Conservation (phyloP, 2,888 invertebrate species). For the Aporophyla nigra region DNA sequence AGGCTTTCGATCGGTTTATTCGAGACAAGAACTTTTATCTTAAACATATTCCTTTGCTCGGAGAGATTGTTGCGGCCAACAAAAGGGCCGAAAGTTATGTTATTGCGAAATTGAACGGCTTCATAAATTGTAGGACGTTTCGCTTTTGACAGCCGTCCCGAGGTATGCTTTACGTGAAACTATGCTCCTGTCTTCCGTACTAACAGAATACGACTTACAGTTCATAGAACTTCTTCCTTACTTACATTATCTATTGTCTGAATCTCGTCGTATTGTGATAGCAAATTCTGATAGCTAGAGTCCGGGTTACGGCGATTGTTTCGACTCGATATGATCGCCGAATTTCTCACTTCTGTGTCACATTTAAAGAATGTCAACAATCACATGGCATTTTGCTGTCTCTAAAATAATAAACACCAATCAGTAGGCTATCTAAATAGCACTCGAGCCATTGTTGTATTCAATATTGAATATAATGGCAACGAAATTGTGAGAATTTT, state of each 20-base stretch:
- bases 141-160: slow-evolving; percentile 75
- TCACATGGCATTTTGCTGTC: slow-evolving; percentile 43
- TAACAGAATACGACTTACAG: slow-evolving; percentile 34
- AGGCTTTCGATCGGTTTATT: slow-evolving; percentile 57
- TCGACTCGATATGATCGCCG: slow-evolving; percentile 51
- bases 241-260: slow-evolving; percentile 47
- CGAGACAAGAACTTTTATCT: slow-evolving; percentile 61
- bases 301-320: slow-evolving; percentile 47
- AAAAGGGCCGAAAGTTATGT: slow-evolving; percentile 82
- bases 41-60: slow-evolving; percentile 63
- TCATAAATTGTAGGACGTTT: slow-evolving; percentile 80
- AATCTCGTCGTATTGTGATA: slow-evolving; percentile 44
- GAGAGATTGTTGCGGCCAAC: slow-evolving; percentile 66
- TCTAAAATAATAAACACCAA: slow-evolving; percentile 37
- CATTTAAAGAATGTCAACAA: slow-evolving; percentile 49
- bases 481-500: slow-evolving; percentile 62
- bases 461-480: slow-evolving; percentile 32
- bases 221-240: slow-evolving; percentile 48
- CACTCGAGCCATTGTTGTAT: slow-evolving; percentile 40
- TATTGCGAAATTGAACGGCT: slow-evolving; percentile 78
- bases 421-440: slow-evolving; percentile 45
- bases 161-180: slow-evolving; percentile 73
- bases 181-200: slow-evolving; percentile 71
- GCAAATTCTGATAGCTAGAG: slow-evolving; percentile 49
- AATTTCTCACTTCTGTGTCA: slow-evolving; percentile 52